Percentiles rank a stretch among this genome's conserved stretches.
Conservation (phyloP, 2,113 vertebrate genomes). For the Elgaria multicarinata region DNA sequence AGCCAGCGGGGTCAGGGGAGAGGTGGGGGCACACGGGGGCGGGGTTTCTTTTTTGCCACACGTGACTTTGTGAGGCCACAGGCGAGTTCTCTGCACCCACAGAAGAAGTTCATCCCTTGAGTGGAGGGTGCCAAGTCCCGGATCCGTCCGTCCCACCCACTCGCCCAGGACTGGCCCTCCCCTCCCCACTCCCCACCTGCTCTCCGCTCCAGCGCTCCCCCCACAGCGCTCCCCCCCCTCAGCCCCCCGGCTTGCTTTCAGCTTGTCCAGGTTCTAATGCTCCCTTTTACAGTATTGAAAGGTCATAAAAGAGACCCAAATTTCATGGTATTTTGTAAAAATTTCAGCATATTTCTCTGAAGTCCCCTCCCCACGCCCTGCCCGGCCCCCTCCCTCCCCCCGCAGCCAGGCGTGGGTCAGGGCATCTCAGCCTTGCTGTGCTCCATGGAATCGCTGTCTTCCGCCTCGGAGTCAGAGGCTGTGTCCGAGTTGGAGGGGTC, state of each 20-base stretch:
- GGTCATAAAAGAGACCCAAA: constrained; percentile 86
- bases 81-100: rapidly evolving
- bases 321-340: constrained; percentile 81
- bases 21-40: background rate
- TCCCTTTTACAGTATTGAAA: constrained; percentile 82
- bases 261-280: constrained; percentile 57
- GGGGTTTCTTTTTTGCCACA: background rate
- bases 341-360: constrained; percentile 69
- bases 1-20: background rate
- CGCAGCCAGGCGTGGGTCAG: constrained; percentile 73
- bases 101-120: background rate
- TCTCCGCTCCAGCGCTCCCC: background rate
- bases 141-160: background rate
- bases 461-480: constrained; percentile 91
- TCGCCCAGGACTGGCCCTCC: background rate
- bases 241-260: constrained; percentile 37
- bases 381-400: constrained; percentile 27
- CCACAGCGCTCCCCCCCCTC: no score
- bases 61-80: background rate
- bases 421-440: constrained; percentile 87
- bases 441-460: constrained; percentile 83
- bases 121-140: rapidly evolving
- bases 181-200: rapidly evolving
- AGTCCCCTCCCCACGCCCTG: constrained; percentile 34
- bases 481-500: constrained; percentile 88